phyloP scores from a whole-genome alignment of 2,888 invertebrate genomes.

The Hypsopygia costalis region DNA sequence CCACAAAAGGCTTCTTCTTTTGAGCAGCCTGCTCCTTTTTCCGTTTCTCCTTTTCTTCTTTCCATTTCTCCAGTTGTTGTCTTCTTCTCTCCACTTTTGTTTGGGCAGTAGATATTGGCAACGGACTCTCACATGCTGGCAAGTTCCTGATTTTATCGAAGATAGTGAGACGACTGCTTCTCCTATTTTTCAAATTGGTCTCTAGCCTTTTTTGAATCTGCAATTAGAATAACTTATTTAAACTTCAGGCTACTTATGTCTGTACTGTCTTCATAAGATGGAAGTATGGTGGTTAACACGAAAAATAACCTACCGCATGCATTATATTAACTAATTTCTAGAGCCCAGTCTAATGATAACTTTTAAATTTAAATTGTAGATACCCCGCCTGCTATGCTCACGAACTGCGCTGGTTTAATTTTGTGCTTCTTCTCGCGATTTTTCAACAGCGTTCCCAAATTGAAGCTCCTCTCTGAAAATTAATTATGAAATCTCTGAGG shows the following conservation, averaged over 20 bases:
- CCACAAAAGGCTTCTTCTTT: slow-evolving; percentile 64
- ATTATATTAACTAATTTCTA: slow-evolving; percentile 24
- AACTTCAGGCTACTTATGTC: neutral
- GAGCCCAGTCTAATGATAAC: too few relatives aligned
- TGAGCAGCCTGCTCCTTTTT: slow-evolving; percentile 45
- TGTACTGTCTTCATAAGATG: slow-evolving; percentile 19
- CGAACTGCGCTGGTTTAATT: slow-evolving; percentile 52
- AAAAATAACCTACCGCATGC: slow-evolving; percentile 27
- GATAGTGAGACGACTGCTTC: slow-evolving; percentile 42
- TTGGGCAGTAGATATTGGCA: slow-evolving; percentile 26
- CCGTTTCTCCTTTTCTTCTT: slow-evolving; percentile 58
- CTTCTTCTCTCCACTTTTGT: slow-evolving; percentile 46
- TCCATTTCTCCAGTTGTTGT: slow-evolving; percentile 64
- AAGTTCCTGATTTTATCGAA: slow-evolving; percentile 57
- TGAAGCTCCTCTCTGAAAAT: slow-evolving; percentile 57
- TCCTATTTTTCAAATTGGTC: slow-evolving; percentile 41
- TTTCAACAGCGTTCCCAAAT: slow-evolving; percentile 49
- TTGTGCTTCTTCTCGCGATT: slow-evolving; percentile 58
- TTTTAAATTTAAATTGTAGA: slow-evolving; percentile 22
- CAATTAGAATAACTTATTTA: slow-evolving; percentile 21
- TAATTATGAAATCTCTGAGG: neutral
- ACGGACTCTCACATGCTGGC: slow-evolving; percentile 35
- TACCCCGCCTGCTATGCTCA: slow-evolving; percentile 61
- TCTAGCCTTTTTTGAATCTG: slow-evolving; percentile 56
- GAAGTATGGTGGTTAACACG: too few relatives aligned